Percentiles rank a stretch among this genome's conserved stretches.
phyloP scores from a whole-genome alignment of 2,888 invertebrate genomes.

The Drosophila vallismaia region DNA sequence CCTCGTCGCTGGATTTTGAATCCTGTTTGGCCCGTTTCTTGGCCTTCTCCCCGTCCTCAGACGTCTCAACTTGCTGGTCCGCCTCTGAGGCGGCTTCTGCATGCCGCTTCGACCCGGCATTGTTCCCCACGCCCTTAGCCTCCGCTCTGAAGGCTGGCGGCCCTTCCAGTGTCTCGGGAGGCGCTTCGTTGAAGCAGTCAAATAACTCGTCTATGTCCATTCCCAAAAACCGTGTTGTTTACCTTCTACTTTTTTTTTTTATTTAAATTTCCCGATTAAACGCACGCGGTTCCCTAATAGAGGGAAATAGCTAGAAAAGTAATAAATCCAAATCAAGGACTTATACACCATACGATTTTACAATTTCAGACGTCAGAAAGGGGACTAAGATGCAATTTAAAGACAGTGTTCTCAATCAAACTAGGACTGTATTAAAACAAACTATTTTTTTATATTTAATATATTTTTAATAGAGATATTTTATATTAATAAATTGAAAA shows the following conservation, averaged over 20 bases:
- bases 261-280: constrained; percentile 7
- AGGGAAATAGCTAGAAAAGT: too few species aligned
- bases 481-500: not conserved
- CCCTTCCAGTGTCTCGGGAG: constrained; percentile 36
- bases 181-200: constrained; percentile 81
- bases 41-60: not conserved
- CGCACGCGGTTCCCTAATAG: constrained; percentile 11
- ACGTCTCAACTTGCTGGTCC: not conserved
- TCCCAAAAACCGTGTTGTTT: constrained; percentile 39
- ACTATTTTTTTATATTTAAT: too few species aligned
- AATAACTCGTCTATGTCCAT: constrained; percentile 83
- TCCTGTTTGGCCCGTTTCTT: constrained; percentile 45
- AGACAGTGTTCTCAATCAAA: too few species aligned
- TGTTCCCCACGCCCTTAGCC: constrained; percentile 9
- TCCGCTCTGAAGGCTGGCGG: constrained; percentile 17
- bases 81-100: not conserved
- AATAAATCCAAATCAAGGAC: too few species aligned
- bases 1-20: constrained; percentile 25
- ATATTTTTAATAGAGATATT: too few species aligned
- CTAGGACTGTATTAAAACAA: too few species aligned
- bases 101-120: constrained; percentile 32
- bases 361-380: too few species aligned
- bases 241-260: constrained; percentile 45
- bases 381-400: too few species aligned
- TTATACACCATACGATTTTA: too few species aligned